phyloP scores from a whole-genome alignment of 2,797 vertebrate genomes.

The Sebastes iracundus region DNA sequence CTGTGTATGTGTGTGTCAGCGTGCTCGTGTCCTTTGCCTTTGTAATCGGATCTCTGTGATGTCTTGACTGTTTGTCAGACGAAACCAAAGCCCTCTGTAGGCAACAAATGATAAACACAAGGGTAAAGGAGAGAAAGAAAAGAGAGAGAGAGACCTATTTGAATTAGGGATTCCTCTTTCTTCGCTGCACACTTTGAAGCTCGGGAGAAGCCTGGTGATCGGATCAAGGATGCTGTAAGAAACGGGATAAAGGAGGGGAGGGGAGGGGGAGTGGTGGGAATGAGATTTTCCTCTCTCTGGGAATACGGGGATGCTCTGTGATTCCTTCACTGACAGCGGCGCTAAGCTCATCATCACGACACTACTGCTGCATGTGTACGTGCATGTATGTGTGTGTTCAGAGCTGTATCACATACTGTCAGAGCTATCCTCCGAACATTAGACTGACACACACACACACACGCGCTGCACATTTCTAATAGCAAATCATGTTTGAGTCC shows the following conservation, averaged over 20 bases:
- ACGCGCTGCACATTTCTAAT: constrained; percentile 36
- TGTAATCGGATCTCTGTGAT: constrained; percentile 64
- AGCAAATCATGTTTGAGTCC: constrained; percentile 63
- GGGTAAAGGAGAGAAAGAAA: constrained; percentile 35
- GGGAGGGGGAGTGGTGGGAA: constrained; percentile 44
- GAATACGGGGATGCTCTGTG: constrained; percentile 52
- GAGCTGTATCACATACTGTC: constrained; percentile 5
- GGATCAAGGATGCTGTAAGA: constrained; percentile 68
- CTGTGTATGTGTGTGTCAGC: constrained; percentile 5
- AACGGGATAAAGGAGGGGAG: constrained; percentile 63
- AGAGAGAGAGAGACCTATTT: constrained; percentile 46
- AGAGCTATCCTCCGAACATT: constrained; percentile 29
- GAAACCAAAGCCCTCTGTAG: constrained; percentile 51
- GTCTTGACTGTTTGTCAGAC: constrained; percentile 69
- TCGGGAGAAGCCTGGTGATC: constrained; percentile 60
- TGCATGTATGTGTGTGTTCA: constrained; percentile 4
- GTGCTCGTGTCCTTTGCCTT: constrained; percentile 61
- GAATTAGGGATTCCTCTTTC: constrained; percentile 62
- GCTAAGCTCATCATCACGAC: constrained; percentile 57
- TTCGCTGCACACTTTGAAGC: constrained; percentile 65
- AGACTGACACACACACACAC: constrained; percentile 4
- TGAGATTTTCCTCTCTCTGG: constrained; percentile 62
- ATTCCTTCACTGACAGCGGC: constrained; percentile 40
- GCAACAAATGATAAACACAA: constrained; percentile 60
- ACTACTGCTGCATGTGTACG: not conserved